A percentile compares a stretch with the other conserved stretches of the same genome.
phyloP scores from a whole-genome alignment of 92 coral and sea anemone species.

The Palythoa grandis region DNA sequence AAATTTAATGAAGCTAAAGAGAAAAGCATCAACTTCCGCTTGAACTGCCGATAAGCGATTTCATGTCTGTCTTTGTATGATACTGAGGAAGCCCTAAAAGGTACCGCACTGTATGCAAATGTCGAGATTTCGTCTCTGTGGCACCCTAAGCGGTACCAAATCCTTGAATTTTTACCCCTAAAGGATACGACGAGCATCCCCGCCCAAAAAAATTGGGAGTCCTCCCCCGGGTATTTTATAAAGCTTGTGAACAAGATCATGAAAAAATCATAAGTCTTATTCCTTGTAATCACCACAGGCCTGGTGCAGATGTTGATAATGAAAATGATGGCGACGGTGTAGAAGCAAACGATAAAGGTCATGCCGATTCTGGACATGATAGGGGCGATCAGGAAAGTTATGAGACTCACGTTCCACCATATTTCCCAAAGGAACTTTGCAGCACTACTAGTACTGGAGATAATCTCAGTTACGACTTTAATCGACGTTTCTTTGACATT shows the following conservation, averaged over 20 bases:
- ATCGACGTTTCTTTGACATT: conserved; percentile 9
- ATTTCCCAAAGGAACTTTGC: conserved; percentile 27
- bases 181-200: no score
- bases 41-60: no score
- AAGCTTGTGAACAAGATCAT: conserved; percentile 16
- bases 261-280: conserved; percentile 1
- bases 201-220: neutral
- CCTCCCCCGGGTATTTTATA: neutral
- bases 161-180: no score
- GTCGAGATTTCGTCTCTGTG: no score
- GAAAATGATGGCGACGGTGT: neutral
- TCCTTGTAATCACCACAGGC: conserved; percentile 11
- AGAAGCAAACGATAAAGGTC: neutral
- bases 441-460: neutral
- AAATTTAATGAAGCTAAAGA: no score
- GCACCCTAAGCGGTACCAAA: no score
- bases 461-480: conserved; percentile 16
- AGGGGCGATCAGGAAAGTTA: neutral
- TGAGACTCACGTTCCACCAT: neutral
- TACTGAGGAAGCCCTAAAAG: no score
- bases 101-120: no score
- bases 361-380: neutral
- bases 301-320: conserved; percentile 1
- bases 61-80: no score
- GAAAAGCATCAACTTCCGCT: no score